These are phyloP conservation scores for Drosophila prosaltans DNA, from an alignment of 1,140 invertebrate genomes.

Conservation along the genomic window DNA sequence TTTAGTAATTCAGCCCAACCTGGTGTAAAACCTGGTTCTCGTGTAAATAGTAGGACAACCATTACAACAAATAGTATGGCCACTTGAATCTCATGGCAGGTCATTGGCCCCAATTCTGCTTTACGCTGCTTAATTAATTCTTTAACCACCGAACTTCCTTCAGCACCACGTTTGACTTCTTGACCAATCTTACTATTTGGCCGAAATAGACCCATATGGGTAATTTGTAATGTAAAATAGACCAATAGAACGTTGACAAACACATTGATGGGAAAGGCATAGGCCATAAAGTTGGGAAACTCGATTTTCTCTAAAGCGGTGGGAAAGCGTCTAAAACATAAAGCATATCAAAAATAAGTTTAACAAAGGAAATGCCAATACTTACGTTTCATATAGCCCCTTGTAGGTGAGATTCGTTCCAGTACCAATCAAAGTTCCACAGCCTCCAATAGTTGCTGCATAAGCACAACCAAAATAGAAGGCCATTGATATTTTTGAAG, in stretches of 20 bases:
- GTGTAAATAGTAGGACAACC: constrained; percentile 92
- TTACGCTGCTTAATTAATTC: constrained; percentile 88
- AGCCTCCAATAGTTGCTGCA: constrained; percentile 91
- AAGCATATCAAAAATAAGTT: neutral
- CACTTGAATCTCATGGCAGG: constrained; percentile 91
- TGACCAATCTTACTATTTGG: constrained; percentile 84
- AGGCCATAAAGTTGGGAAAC: constrained; percentile 90
- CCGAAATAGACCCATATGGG: constrained; percentile 89
- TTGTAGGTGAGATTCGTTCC: constrained; percentile 94
- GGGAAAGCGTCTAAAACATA: constrained; percentile 81
- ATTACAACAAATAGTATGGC: constrained; percentile 89
- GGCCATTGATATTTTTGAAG: constrained; percentile 86
- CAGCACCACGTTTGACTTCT: constrained; percentile 83
- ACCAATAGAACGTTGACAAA: constrained; percentile 87
- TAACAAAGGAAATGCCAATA: neutral
- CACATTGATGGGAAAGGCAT: constrained; percentile 86
- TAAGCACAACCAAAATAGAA: constrained; percentile 91
- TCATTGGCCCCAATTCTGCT: constrained; percentile 88
- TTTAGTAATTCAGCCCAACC: constrained; percentile 67
- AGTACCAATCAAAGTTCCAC: constrained; percentile 93
- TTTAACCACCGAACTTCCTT: constrained; percentile 85
- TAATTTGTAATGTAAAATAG: constrained; percentile 88
- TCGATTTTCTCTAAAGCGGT: constrained; percentile 85
- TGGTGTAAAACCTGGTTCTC: constrained; percentile 87
- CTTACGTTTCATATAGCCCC: constrained; percentile 87